Evolutionary conservation across 2,113 vertebrate genomes (phyloP).

Genomic region (Tapirus terrestris): DNA sequence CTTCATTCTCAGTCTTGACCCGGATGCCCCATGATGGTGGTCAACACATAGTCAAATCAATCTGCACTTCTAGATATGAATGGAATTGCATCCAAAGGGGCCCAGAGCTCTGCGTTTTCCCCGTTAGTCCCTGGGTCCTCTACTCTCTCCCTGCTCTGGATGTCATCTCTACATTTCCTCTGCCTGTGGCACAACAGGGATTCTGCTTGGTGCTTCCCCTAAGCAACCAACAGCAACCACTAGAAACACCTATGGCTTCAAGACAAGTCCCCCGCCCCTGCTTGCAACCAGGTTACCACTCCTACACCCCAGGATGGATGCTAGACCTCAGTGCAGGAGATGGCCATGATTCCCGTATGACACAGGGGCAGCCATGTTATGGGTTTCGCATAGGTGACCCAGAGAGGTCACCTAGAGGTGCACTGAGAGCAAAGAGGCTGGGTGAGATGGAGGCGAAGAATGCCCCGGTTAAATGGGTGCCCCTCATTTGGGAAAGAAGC

Average conservation of each 20-base stretch:
- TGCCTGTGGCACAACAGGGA: background rate
- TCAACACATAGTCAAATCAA: background rate
- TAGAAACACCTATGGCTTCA: background rate
- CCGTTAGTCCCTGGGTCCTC: background rate
- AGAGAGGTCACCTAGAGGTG: background rate
- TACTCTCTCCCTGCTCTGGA: background rate
- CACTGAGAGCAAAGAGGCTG: background rate
- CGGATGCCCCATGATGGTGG: rapidly evolving
- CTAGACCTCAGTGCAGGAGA: background rate
- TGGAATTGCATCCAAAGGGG: background rate
- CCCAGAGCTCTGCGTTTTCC: background rate
- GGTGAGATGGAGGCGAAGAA: background rate
- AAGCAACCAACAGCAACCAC: background rate
- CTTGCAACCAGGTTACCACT: background rate
- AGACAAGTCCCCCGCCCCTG: background rate
- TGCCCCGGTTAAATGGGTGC: background rate
- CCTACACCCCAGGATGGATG: background rate
- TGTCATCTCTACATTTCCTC: background rate
- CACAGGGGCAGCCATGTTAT: rapidly evolving
- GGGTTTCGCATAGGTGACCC: background rate
- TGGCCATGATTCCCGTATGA: rapidly evolving
- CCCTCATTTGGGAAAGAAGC: background rate
- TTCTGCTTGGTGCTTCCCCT: background rate
- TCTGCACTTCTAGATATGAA: background rate
- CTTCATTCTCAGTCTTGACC: background rate